Percentiles rank a stretch among this genome's conserved stretches.
phyloP scores from a whole-genome alignment of 1,140 invertebrate species.

The Geopemphigus sp. region DNA sequence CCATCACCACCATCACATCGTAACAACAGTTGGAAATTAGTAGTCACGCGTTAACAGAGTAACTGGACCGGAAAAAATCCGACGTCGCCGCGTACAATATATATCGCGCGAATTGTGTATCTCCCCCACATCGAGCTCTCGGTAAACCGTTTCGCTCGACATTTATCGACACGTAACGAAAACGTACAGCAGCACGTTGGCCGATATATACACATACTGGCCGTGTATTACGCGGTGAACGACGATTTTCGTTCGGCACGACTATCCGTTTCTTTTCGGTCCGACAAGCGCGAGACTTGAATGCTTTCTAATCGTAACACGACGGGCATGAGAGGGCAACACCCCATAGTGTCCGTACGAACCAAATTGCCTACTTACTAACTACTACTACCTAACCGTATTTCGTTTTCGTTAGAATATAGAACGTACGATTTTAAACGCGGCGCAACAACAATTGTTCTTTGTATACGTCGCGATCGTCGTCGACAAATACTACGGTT shows the following conservation, averaged over 20 bases:
- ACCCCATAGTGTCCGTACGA: conserved; percentile 19
- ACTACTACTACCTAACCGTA: too few relatives aligned
- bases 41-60: not conserved
- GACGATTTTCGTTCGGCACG: too few relatives aligned
- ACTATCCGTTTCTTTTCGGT: too few relatives aligned
- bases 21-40: not conserved
- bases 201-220: too few relatives aligned
- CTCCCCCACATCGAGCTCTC: too few relatives aligned
- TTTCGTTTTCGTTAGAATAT: conserved; percentile 17
- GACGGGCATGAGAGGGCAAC: not conserved
- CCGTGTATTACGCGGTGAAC: too few relatives aligned
- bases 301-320: not conserved
- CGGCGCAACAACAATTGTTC: conserved; percentile 3
- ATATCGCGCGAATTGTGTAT: too few relatives aligned
- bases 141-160: not conserved
- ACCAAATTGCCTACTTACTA: conserved; percentile 36
- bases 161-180: not conserved
- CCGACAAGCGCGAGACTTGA: too few relatives aligned
- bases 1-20: too few relatives aligned
- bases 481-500: not conserved
- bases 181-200: too few relatives aligned
- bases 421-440: not conserved
- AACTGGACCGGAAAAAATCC: conserved; percentile 24
- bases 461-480: not conserved
- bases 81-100: not conserved